Conservation (phyloP, 1,140 invertebrate genomes). For the Neodiprion pinetum region DNA sequence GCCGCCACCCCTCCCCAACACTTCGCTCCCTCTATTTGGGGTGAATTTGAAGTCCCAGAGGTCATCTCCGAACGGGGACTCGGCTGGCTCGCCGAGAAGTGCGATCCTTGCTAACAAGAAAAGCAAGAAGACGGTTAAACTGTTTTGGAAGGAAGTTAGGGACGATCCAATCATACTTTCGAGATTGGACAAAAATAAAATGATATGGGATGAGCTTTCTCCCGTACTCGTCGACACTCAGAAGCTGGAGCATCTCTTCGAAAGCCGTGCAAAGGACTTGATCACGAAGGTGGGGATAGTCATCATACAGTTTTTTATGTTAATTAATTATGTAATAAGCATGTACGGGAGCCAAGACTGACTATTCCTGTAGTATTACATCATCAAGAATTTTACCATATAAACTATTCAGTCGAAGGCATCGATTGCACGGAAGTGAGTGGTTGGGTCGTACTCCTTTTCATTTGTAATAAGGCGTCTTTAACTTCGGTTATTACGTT, state of each 20-base stretch:
- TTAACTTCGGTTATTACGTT: too few species aligned
- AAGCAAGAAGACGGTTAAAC: slow-evolving; percentile 97
- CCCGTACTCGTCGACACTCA: slow-evolving; percentile 87
- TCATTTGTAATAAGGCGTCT: too few species aligned
- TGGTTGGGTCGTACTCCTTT: too few species aligned
- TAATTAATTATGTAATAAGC: too few species aligned
- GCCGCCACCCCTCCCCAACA: slow-evolving; percentile 57
- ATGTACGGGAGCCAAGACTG: too few species aligned
- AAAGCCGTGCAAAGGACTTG: slow-evolving; percentile 94
- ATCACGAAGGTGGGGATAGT: slow-evolving; percentile 81
- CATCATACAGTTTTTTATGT: background rate
- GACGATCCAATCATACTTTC: slow-evolving; percentile 81
- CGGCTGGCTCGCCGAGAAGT: slow-evolving; percentile 49
- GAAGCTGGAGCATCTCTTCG: slow-evolving; percentile 96
- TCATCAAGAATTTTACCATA: too few species aligned
- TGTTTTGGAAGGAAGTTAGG: slow-evolving; percentile 98
- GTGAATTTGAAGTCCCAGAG: slow-evolving; percentile 49
- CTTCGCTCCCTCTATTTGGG: slow-evolving; percentile 55
- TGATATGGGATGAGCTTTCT: slow-evolving; percentile 95
- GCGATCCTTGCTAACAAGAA: slow-evolving; percentile 71
- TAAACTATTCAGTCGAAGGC: too few species aligned
- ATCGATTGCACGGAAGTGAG: too few species aligned
- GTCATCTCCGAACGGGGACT: slow-evolving; percentile 30
- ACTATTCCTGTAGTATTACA: too few species aligned
- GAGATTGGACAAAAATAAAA: slow-evolving; percentile 69